Evolutionary conservation across 1,140 invertebrate species (phyloP), one percentile per base, ranked within the genome.

Genomic region (Drosophila dunni): DNA sequence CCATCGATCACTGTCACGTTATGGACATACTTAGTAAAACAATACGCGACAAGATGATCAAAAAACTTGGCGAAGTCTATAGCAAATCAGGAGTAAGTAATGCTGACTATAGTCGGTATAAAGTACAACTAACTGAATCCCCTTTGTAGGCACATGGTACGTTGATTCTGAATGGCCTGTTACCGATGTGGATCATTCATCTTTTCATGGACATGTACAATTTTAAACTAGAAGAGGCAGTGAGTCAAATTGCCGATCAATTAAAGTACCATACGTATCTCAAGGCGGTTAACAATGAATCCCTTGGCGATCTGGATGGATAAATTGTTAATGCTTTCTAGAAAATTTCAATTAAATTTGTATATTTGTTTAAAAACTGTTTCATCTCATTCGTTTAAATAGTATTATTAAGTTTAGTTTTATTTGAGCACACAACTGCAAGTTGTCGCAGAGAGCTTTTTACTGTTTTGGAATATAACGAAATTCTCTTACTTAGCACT

Each of bases 101-200:
- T 13, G 5, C 3, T 0, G 33, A 9, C 10, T 17, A 46, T 13
- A 45, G 33, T 15, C 46, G n/a, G 29, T 38, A 10, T 2, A 54
- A 4, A 38, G 0, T 24, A 10, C 51, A 24, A 46, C 7, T 11
- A 51, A 36, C 13, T 38, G 6, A 42, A n/a, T 45, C 42, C 24
- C 20, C n/a, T 60, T 40, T 45, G 7, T 15, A 85, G 82, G 53
- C 62, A 0, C 75, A 86, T 40, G 66, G 63, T 0, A 60, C 82
- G 9, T 68, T 91, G 8, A 60, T 84, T 4, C 57, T 88, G n/a
- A 91, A 91, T 34, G 90, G 76, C 1, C n/a, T 91, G 9, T 48
- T 91, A 15, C 90, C 90, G 0, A 60, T 84, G 8, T 91, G 90
- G 90, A 70, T 90, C 20, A 66, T 91, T 3, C 71, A 72, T 10